Evolutionary conservation across 2,113 vertebrate species (phyloP).

Genomic region (Fregetta grallaria): DNA sequence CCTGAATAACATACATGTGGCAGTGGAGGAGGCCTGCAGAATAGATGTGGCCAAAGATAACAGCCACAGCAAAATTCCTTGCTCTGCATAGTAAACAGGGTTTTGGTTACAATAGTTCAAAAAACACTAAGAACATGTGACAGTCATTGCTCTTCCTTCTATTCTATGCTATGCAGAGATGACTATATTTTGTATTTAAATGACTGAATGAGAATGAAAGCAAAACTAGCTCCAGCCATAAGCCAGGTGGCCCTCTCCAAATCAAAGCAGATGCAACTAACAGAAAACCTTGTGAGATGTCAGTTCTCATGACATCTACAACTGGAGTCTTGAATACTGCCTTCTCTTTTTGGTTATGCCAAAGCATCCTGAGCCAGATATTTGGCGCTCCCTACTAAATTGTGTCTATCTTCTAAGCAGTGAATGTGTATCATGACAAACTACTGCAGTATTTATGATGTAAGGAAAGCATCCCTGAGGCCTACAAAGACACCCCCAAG

Average conservation of each 20-base stretch:
- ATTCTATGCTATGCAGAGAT: not conserved
- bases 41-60: not conserved
- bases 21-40: not conserved
- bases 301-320: conserved; percentile 15
- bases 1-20: fast-evolving
- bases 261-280: conserved; percentile 38
- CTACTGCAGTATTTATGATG: not conserved
- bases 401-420: not conserved
- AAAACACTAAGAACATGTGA: not conserved
- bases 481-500: not conserved
- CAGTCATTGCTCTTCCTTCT: not conserved
- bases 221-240: conserved; percentile 24
- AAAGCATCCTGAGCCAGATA: not conserved
- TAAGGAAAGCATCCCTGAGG: not conserved
- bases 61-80: not conserved
- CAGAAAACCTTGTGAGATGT: not conserved
- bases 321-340: not conserved
- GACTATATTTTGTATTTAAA: not conserved
- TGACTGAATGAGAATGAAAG: conserved; percentile 23
- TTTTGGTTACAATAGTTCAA: not conserved
- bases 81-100: not conserved
- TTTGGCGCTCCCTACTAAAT: not conserved
- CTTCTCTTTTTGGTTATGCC: not conserved
- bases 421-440: not conserved
- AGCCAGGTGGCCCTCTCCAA: conserved; percentile 11